Conservation (phyloP, 2,797 vertebrate species). For the Uromys caudimaculatus region DNA sequence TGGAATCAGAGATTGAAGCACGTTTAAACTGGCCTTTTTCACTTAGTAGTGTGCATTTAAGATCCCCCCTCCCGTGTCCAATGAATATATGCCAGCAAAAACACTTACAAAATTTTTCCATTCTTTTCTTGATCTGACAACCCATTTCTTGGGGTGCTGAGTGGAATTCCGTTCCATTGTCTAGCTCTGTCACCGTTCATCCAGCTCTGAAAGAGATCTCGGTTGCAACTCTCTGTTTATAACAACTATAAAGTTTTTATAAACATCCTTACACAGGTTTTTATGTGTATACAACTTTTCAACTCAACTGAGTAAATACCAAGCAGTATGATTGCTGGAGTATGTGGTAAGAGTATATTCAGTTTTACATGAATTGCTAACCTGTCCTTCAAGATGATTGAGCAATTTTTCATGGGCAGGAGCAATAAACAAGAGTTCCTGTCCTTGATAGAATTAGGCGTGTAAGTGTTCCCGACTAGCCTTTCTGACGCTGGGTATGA, state of each 20-base stretch:
- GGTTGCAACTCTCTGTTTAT: background rate
- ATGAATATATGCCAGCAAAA: background rate
- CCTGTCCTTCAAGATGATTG: background rate
- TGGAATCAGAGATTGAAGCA: background rate
- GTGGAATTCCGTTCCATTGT: background rate
- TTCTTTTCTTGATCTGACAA: slow-evolving; percentile 8
- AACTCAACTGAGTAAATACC: background rate
- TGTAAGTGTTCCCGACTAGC: background rate
- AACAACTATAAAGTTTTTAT: background rate
- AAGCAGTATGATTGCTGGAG: background rate
- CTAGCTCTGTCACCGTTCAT: background rate
- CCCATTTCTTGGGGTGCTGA: background rate
- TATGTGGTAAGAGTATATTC: background rate
- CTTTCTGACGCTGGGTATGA: background rate
- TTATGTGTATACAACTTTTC: background rate
- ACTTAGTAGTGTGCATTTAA: background rate
- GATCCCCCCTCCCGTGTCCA: background rate
- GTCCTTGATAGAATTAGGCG: background rate
- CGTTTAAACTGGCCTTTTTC: background rate
- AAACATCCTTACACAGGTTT: background rate
- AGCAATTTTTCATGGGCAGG: background rate
- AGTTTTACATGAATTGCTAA: background rate
- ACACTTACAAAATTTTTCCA: background rate
- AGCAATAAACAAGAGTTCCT: background rate
- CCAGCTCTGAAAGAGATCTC: background rate